Base-by-base conservation (phyloP, 2,888 invertebrate species). In the Agriopis aurantiaria region DNA sequence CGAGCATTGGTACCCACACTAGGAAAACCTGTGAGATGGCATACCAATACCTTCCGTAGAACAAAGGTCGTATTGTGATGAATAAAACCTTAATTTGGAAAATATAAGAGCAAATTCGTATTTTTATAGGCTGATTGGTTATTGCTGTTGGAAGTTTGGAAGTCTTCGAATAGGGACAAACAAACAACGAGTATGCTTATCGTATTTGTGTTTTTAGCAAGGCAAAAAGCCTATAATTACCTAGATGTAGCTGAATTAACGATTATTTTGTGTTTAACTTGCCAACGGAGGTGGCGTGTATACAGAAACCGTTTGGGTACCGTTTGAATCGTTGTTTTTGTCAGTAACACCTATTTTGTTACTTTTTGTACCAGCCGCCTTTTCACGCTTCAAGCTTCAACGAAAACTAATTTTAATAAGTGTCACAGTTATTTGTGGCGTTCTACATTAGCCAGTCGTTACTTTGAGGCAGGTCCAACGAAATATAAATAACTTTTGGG, bases 341-440 rank as follows among this genome's bases (percentile, higher is more conserved):
- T 72, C 58, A 43, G 65, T 65, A 55, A 59, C 46, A 68, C 48
- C 60, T 48, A 49, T 59, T 73, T 75, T 70, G 73, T 70, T 69
- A 64, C 68, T 73, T 65, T 73, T 75, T 74, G 77, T 75, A 75
- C 56, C 75, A 75, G 72, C 74, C 73, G 66, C 70, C 60, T 75
- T 70, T 77, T 74, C 69, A 79, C 75, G 78, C 75, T 79, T 82
- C 77, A 78, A 57, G 78, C 72, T 73, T 61, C 71, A 73, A 71
- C 68, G 71, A 60, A 70, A 74, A 75, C 57, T 67, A 67, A 72
- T 78, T 78, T 76, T 65, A 59, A 69, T 78, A 70, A 71, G 66
- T 72, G 75, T 68, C 65, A 75, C 73, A 75, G 71, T 76, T 74
- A 76, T 77, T 74, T 72, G 61, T 66, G 17, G 58, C 71, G 33